These are phyloP conservation scores for Poliocrania exsul DNA, from an alignment of 2,797 vertebrate genomes.

Conservation along the genomic window DNA sequence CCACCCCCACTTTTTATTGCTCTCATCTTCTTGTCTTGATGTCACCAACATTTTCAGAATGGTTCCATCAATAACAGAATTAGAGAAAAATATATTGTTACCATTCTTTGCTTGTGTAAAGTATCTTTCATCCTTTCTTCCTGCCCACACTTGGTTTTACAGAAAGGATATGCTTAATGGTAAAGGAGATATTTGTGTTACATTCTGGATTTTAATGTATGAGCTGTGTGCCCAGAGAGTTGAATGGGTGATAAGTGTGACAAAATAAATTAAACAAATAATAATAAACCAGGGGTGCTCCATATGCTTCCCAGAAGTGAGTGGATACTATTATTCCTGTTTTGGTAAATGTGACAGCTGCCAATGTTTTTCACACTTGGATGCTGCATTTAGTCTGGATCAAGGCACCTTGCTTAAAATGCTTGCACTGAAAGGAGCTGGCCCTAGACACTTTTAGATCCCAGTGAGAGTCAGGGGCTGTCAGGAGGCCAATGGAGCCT, in stretches of 20 bases:
- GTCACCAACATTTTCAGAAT: slow-evolving; percentile 25
- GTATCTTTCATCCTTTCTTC: slow-evolving; percentile 21
- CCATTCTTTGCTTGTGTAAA: slow-evolving; percentile 11
- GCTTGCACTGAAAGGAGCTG: not conserved
- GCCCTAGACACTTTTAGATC: not conserved
- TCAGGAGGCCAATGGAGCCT: not conserved
- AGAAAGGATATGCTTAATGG: not conserved
- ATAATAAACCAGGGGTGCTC: slow-evolving; percentile 41
- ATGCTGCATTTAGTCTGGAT: not conserved
- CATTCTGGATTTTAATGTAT: slow-evolving; percentile 34
- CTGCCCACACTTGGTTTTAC: not conserved
- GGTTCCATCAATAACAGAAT: slow-evolving; percentile 10
- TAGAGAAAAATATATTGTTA: slow-evolving; percentile 34
- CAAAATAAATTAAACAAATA: slow-evolving; percentile 65
- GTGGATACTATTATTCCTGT: slow-evolving; percentile 8
- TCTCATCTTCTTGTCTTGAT: slow-evolving; percentile 14
- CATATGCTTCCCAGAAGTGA: slow-evolving; percentile 32
- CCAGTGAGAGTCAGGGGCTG: not conserved
- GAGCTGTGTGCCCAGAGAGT: slow-evolving; percentile 8
- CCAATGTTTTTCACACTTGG: slow-evolving; percentile 30
- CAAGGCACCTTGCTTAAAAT: not conserved
- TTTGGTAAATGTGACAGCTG: not conserved
- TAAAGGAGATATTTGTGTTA: slow-evolving; percentile 15
- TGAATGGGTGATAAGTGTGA: slow-evolving; percentile 60
- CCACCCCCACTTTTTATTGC: not conserved